Evolutionary conservation across 2,113 vertebrate species (phyloP).

Genomic region (Neotoma lepida): DNA sequence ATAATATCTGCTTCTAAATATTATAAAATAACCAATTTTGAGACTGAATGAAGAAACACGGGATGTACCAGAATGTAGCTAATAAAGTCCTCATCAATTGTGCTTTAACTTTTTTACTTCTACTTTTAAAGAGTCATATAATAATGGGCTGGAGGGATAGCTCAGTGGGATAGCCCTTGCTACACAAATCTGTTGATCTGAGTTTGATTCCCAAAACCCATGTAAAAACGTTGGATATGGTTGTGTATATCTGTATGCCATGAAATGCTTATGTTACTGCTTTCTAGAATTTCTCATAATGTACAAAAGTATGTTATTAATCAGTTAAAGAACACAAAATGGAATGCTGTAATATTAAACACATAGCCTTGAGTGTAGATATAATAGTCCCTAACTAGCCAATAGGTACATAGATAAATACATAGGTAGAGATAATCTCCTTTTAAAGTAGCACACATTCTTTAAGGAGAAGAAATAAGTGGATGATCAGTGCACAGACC

Average conservation of each 20-base stretch:
- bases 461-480: background rate
- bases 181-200: background rate
- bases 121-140: background rate
- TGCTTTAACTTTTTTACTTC: background rate
- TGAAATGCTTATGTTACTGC: background rate
- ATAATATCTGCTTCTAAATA: slow-evolving; percentile 13
- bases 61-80: background rate
- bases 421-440: background rate
- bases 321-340: background rate
- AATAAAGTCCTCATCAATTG: background rate
- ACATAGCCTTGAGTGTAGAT: background rate
- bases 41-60: background rate
- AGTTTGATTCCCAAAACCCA: background rate
- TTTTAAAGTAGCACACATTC: background rate
- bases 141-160: background rate
- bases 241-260: background rate
- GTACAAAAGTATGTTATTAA: background rate
- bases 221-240: background rate
- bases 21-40: slow-evolving; percentile 8
- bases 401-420: background rate
- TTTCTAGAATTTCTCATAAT: background rate
- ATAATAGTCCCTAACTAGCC: background rate
- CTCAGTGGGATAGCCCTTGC: background rate
- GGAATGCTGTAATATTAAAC: background rate
- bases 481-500: background rate